These are phyloP conservation scores for Gymnoscelis rufifasciata DNA, from an alignment of 2,888 invertebrate species.

Conservation along the genomic window DNA sequence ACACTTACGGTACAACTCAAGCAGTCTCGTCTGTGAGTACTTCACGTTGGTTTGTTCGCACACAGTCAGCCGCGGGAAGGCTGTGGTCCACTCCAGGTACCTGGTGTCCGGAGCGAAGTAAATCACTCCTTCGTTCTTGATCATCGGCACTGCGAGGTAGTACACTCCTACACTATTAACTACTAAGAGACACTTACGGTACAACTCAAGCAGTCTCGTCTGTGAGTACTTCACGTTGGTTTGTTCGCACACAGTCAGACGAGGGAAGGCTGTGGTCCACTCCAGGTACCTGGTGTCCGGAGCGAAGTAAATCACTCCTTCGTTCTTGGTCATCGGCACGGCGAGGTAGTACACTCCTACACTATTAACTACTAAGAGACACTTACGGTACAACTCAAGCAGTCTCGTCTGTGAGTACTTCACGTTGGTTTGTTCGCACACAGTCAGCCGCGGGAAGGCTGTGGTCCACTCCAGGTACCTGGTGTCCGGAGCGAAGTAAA, in stretches of 20 bases:
- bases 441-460: constrained; percentile 78
- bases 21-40: constrained; percentile 37
- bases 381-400: constrained; percentile 16
- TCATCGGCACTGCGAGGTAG: no score
- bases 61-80: constrained; percentile 80
- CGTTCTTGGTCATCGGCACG: no score
- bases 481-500: constrained; percentile 81
- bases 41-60: constrained; percentile 72
- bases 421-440: constrained; percentile 75
- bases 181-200: constrained; percentile 14
- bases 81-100: constrained; percentile 79
- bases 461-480: constrained; percentile 80
- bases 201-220: constrained; percentile 34
- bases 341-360: no score
- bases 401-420: constrained; percentile 41
- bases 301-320: constrained; percentile 80
- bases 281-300: constrained; percentile 79
- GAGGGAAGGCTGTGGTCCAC: constrained; percentile 81
- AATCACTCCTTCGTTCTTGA: no score
- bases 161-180: no score
- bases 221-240: constrained; percentile 44
- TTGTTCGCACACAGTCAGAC: constrained; percentile 79
- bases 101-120: constrained; percentile 81
- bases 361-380: neutral
- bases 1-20: constrained; percentile 17